Evolutionary conservation across 92 coral and sea anemone genomes (phyloP).

Genomic region (Phymanthus crucifer): DNA sequence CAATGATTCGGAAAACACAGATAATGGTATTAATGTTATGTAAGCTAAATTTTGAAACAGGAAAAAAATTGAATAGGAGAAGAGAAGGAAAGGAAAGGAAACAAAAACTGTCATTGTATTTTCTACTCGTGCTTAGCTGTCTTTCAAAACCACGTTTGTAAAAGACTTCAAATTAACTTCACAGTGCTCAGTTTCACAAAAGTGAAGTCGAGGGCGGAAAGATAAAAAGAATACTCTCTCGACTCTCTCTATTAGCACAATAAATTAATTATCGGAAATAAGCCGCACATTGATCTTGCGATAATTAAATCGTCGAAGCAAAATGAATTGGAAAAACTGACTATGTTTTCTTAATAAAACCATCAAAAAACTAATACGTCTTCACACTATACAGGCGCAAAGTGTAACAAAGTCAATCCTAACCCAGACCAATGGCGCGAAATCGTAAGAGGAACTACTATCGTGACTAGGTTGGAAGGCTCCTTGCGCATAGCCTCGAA

Average conservation of each 20-base stretch:
- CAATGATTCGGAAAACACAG: too few relatives aligned
- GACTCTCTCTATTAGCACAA: background rate
- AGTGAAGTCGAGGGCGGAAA: background rate
- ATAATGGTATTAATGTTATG: too few relatives aligned
- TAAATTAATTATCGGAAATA: slow-evolving; percentile 1
- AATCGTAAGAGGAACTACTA: background rate
- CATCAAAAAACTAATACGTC: background rate
- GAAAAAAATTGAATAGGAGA: too few relatives aligned
- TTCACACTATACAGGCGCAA: background rate
- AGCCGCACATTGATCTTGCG: background rate
- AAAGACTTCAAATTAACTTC: background rate
- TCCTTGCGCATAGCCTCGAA: background rate
- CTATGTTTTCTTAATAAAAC: slow-evolving; percentile 2
- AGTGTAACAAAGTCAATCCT: background rate
- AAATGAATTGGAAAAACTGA: background rate
- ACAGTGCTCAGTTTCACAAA: background rate
- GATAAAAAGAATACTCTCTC: background rate
- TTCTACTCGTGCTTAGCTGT: background rate
- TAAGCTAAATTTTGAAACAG: too few relatives aligned
- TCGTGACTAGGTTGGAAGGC: background rate
- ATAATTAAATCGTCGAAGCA: background rate
- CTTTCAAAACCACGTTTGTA: background rate
- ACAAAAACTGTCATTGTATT: background rate
- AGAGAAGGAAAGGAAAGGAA: too few relatives aligned
- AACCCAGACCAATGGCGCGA: background rate